A percentile compares a stretch with the other conserved stretches of the same genome.
phyloP scores from a whole-genome alignment of 2,888 invertebrate species.

The Odontothrips loti region DNA sequence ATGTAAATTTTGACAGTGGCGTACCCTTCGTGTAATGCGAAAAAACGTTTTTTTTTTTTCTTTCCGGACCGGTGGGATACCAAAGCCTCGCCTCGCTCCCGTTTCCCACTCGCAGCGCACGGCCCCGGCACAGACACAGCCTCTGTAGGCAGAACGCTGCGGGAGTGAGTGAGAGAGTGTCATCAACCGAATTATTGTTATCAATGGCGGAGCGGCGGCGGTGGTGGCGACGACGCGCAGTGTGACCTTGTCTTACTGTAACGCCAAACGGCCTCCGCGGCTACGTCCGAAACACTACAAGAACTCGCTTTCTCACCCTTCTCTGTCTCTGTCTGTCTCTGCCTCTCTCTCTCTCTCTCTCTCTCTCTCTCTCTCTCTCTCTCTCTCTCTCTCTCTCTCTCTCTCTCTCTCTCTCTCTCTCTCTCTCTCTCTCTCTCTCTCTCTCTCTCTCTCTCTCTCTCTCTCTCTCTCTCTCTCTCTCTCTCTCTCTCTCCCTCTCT shows the following conservation, averaged over 20 bases:
- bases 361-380: background rate
- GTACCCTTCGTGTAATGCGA: too few species aligned
- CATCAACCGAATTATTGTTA: slow-evolving; percentile 4
- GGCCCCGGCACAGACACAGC: background rate
- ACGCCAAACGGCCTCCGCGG: slow-evolving; percentile 30
- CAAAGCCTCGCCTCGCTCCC: background rate
- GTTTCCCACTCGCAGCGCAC: background rate
- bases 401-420: background rate
- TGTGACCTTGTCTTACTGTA: slow-evolving; percentile 34
- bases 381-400: background rate
- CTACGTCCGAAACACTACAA: background rate
- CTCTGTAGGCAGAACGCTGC: too few species aligned
- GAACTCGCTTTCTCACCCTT: background rate
- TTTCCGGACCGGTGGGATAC: too few species aligned
- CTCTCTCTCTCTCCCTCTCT: background rate
- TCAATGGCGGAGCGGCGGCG: slow-evolving; percentile 27
- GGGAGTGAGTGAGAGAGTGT: background rate
- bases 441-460: background rate
- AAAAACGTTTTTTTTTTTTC: too few species aligned
- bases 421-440: background rate
- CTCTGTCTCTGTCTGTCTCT: background rate
- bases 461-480: background rate
- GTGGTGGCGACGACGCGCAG: too few species aligned
- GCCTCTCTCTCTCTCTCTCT: background rate
- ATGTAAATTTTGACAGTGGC: too few species aligned